Conservation (phyloP, 1,140 invertebrate species). For the Parasteatoda tepidariorum region DNA sequence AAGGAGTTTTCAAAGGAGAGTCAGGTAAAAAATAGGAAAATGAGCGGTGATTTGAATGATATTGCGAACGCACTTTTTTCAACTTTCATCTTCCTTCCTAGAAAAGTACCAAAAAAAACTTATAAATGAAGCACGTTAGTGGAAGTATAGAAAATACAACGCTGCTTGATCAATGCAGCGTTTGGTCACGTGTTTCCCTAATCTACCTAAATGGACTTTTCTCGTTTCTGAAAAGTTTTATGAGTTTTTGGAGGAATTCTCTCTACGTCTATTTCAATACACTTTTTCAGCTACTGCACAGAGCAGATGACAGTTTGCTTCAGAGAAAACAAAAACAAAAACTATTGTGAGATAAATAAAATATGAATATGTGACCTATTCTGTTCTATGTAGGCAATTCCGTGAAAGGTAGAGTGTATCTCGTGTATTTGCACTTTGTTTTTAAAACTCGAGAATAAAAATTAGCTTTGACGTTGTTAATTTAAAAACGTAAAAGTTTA, state of each 20-base stretch:
- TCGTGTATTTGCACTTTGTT: too few species aligned
- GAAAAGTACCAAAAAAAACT: neutral
- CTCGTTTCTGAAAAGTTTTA: constrained; percentile 45
- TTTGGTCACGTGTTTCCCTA: constrained; percentile 36
- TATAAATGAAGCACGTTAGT: neutral
- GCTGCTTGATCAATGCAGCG: neutral
- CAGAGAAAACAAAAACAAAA: too few species aligned
- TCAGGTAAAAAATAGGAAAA: too few species aligned
- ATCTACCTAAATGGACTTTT: constrained; percentile 44
- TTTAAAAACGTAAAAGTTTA: too few species aligned
- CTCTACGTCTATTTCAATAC: constrained; percentile 1
- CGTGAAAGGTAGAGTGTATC: too few species aligned
- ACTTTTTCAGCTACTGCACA: neutral
- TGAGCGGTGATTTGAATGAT: neutral
- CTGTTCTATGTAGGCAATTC: too few species aligned
- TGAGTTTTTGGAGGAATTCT: constrained; percentile 15
- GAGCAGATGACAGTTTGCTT: neutral
- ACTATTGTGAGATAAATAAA: too few species aligned
- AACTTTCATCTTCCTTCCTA: neutral
- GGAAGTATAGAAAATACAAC: neutral
- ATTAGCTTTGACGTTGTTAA: too few species aligned
- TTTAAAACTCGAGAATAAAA: too few species aligned
- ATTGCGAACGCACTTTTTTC: neutral
- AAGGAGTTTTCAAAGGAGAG: too few species aligned
- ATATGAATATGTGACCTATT: too few species aligned